phyloP scores from a whole-genome alignment of 2,113 vertebrate genomes.

The Oncorhynchus keta region DNA sequence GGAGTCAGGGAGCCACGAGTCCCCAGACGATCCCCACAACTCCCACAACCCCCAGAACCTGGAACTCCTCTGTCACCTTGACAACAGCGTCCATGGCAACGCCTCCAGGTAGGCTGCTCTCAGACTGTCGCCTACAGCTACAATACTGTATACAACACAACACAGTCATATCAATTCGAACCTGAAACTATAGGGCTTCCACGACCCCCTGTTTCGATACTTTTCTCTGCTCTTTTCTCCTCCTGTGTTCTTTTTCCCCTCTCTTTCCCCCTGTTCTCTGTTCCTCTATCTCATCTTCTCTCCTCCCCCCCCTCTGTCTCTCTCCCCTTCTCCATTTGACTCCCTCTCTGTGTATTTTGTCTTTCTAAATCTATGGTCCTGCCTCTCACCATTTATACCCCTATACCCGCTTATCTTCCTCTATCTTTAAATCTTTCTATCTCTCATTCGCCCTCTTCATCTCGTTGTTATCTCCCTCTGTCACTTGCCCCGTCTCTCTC shows the following conservation, averaged over 20 bases:
- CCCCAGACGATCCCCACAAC: constrained; percentile 86
- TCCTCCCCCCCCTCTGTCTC: neutral
- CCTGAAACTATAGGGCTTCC: too few relatives aligned
- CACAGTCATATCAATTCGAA: too few relatives aligned
- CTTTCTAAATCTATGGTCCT: neutral
- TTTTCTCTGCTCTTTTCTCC: neutral
- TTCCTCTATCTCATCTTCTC: neutral
- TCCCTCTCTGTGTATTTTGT: neutral
- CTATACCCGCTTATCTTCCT: neutral
- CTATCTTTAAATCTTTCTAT: neutral
- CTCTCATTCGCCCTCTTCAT: neutral
- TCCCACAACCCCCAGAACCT: constrained; percentile 91
- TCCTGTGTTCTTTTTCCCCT: neutral
- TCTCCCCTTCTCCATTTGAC: neutral
- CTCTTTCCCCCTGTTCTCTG: neutral
- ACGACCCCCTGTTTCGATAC: neutral
- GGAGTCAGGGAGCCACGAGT: constrained; percentile 92
- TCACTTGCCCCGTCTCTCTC: neutral
- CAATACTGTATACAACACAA: too few relatives aligned
- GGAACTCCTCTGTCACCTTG: constrained; percentile 98
- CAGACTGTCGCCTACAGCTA: neutral
- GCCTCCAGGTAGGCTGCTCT: constrained; percentile 84
- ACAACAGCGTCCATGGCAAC: constrained; percentile 86
- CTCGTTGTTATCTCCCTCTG: constrained; percentile 3
- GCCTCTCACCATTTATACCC: too few relatives aligned